Base-by-base conservation (phyloP, 2,797 vertebrate species). In the Sebastes wilsoni region DNA sequence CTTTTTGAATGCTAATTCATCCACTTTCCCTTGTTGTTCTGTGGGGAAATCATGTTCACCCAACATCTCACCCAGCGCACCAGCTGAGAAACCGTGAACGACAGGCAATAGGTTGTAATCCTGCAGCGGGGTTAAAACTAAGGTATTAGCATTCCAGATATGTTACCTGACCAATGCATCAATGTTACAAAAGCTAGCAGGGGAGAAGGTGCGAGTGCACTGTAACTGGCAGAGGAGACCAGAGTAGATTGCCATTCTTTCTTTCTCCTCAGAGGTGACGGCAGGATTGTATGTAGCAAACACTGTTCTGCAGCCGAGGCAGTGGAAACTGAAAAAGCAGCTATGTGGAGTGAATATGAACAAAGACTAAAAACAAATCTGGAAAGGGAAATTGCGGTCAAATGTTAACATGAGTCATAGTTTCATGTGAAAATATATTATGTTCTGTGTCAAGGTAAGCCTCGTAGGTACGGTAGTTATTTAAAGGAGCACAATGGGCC, bases 271-370 rank as follows among this genome's bases (percentile, higher is more conserved):
- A 34, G 79, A 87, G 77, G 75, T 72, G 78, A 89, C 77, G 79
- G 64, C 58, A 79, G 77, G 76, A 88, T 78, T 97, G 87, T 95
- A 96, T 97, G 97, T 97, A 97, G 97, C 96, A 96, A 97, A 97
- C 96, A 94, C 91, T 96, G 95, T 94, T 96, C 89, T 94, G 94
- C 95, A 94, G 95, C 93, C 89, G 86, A 94, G 95, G 94, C 96
- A 95, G 93, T 92, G 93, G 91, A 61, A 95, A 89, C 64, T 2
- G 27, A 82, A 74, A 74, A 94, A 95, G 95, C 95, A 96, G 94
- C 94, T 96, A 90, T 79, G 93, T 78, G 58, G 81, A 83, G 56
- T 38, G 58, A 87, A 88, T 23, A 83, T 30, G 49, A 88, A 85
- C 84, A 88, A 77, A 88, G 73, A 87, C 76, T 75, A 77, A 71